Evolutionary conservation across 2,888 invertebrate genomes (phyloP).

Genomic region (Patella ulyssiponensis): DNA sequence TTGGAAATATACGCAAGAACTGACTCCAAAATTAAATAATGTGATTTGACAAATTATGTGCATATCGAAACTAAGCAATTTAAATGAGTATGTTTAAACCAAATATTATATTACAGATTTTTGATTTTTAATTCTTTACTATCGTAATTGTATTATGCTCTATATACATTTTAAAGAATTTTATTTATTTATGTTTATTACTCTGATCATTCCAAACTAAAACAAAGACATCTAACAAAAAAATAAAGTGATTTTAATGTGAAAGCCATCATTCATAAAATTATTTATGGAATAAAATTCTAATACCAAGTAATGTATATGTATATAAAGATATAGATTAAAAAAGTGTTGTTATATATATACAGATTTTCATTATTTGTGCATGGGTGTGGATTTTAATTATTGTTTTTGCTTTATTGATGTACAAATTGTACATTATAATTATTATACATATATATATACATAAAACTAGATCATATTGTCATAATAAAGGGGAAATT

Average conservation of each 20-base stretch:
- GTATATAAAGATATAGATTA: neutral
- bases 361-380: neutral
- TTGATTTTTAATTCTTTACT: too few relatives aligned
- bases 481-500: conserved; percentile 8
- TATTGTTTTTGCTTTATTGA: neutral
- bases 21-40: too few relatives aligned
- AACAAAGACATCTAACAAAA: neutral
- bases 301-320: neutral
- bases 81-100: too few relatives aligned
- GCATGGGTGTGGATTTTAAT: neutral
- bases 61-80: too few relatives aligned
- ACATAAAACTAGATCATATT: neutral
- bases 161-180: neutral
- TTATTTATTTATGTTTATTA: neutral
- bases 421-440: neutral
- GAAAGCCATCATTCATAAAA: neutral
- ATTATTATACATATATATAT: conserved; percentile 7
- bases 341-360: too few relatives aligned
- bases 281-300: too few relatives aligned
- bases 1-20: too few relatives aligned
- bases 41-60: too few relatives aligned
- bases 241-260: neutral
- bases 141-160: too few relatives aligned
- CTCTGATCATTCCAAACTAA: neutral
- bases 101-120: too few relatives aligned